Conservation (phyloP, 2,113 vertebrate species). For the Megatriorchis doriae region DNA sequence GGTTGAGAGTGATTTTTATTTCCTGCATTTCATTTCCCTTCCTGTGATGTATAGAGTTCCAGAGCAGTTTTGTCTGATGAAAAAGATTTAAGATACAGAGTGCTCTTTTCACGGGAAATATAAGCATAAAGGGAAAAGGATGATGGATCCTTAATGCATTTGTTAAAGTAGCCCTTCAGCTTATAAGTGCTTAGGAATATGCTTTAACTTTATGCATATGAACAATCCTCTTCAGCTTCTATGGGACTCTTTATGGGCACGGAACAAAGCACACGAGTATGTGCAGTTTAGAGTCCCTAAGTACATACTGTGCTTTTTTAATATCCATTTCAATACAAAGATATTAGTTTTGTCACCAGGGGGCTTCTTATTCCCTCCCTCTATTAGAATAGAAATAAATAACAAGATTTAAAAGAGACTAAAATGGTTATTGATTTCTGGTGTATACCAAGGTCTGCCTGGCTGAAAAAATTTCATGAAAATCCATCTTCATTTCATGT, state of each 20-base stretch:
- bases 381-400: not conserved
- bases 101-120: not conserved
- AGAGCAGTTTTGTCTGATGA: not conserved
- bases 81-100: not conserved
- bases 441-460: not conserved
- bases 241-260: not conserved
- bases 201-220: not conserved
- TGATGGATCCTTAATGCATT: not conserved
- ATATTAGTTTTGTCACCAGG: not conserved
- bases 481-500: not conserved
- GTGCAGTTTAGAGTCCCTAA: not conserved
- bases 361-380: not conserved
- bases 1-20: not conserved
- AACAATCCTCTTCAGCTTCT: not conserved
- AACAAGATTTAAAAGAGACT: not conserved
- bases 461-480: not conserved
- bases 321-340: not conserved
- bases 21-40: not conserved
- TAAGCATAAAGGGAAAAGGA: not conserved
- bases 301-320: not conserved
- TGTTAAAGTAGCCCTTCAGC: not conserved
- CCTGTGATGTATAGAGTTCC: not conserved
- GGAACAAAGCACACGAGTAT: not conserved
- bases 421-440: not conserved
- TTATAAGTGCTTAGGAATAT: not conserved